Conservation (phyloP, 2,888 invertebrate genomes). For the Tenthredo livida region DNA sequence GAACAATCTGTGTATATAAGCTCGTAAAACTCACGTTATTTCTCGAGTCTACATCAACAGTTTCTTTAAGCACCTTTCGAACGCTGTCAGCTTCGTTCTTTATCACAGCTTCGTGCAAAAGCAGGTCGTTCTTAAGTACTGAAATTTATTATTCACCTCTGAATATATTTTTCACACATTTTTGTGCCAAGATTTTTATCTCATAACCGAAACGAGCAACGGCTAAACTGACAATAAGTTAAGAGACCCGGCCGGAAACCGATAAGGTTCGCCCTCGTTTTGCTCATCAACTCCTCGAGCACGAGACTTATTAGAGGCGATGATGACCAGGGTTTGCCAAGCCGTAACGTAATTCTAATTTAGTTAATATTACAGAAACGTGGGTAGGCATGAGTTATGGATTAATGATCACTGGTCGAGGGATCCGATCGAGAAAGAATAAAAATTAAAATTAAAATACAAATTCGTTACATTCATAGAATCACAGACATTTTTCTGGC, state of each 20-base stretch:
- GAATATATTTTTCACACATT: background rate
- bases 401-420: background rate
- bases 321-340: slow-evolving; percentile 11
- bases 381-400: background rate
- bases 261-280: background rate
- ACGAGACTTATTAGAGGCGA: slow-evolving; percentile 24
- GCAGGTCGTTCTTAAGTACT: slow-evolving; percentile 84
- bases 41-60: slow-evolving; percentile 85
- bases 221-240: background rate
- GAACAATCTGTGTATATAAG: background rate
- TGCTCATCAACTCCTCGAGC: slow-evolving; percentile 1
- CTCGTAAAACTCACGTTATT: slow-evolving; percentile 83
- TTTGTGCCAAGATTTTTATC: background rate
- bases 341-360: background rate
- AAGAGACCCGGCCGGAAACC: background rate
- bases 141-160: slow-evolving; percentile 50
- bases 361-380: background rate
- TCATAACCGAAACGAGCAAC: slow-evolving; percentile 4
- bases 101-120: slow-evolving; percentile 87
- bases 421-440: background rate
- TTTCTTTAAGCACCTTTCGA: slow-evolving; percentile 82
- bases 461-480: background rate
- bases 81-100: slow-evolving; percentile 86
- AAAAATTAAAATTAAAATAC: background rate
- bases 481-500: background rate